Conservation (phyloP, 2,797 vertebrate genomes). For the Kryptopterus vitreolus region DNA sequence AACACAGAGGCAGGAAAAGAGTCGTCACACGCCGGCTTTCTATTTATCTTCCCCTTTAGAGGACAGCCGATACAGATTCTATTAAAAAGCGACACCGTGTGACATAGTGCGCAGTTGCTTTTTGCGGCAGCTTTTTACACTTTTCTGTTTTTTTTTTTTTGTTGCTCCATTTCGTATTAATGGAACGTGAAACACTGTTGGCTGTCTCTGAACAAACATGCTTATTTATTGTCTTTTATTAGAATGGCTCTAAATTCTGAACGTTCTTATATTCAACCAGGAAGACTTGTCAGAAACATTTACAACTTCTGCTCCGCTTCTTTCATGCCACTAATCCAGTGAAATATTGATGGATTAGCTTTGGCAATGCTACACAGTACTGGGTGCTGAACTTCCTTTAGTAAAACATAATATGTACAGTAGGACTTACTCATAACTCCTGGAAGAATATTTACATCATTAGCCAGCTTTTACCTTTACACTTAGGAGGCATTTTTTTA, state of each 20-base stretch:
- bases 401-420: constrained; percentile 31
- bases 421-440: constrained; percentile 44
- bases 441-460: constrained; percentile 48
- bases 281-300: not conserved
- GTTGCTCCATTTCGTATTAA: constrained; percentile 11
- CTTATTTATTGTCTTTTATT: constrained; percentile 22
- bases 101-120: not conserved
- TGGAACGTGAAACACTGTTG: not conserved
- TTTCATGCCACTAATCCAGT: constrained; percentile 21
- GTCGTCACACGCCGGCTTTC: constrained; percentile 52
- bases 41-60: constrained; percentile 53
- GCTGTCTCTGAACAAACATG: constrained; percentile 10
- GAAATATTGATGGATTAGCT: constrained; percentile 28
- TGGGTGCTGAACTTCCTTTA: not conserved
- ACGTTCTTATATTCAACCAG: constrained; percentile 10
- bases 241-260: not conserved
- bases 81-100: constrained; percentile 27
- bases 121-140: constrained; percentile 7
- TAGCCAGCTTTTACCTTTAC: constrained; percentile 56
- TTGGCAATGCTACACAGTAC: constrained; percentile 18
- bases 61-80: constrained; percentile 45
- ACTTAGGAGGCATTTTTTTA: constrained; percentile 52
- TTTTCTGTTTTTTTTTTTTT: constrained; percentile 16
- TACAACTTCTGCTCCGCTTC: not conserved
- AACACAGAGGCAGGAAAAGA: constrained; percentile 66